Evolutionary conservation across 2,888 invertebrate genomes (phyloP).

Genomic region (Macrophya alboannulata): DNA sequence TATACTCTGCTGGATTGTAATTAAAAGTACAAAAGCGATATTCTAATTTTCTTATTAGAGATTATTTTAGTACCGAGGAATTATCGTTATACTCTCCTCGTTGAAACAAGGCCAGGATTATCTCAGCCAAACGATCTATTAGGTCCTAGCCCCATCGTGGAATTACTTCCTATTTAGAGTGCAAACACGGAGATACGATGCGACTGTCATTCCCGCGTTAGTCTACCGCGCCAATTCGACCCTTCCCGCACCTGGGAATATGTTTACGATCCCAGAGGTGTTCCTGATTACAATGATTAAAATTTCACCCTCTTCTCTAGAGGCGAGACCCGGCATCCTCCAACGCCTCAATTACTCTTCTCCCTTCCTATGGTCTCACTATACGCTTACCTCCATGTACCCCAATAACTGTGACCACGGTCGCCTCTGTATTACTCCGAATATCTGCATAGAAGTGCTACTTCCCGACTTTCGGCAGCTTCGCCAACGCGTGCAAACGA

Average conservation of each 20-base stretch:
- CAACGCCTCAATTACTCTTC: slow-evolving; percentile 44
- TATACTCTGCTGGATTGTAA: not conserved
- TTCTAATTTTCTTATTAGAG: slow-evolving; percentile 5
- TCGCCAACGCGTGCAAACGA: slow-evolving; percentile 32
- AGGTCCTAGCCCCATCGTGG: slow-evolving; percentile 8
- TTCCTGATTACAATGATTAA: slow-evolving; percentile 51
- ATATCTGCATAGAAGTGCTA: slow-evolving; percentile 47
- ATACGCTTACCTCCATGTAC: slow-evolving; percentile 25
- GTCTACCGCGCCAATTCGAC: slow-evolving; percentile 46
- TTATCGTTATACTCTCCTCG: not conserved
- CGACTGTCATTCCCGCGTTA: slow-evolving; percentile 52
- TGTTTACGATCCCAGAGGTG: slow-evolving; percentile 45
- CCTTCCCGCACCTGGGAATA: slow-evolving; percentile 53
- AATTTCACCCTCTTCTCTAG: slow-evolving; percentile 49
- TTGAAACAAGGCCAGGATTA: slow-evolving; percentile 30
- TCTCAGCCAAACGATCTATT: slow-evolving; percentile 35
- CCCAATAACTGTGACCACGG: slow-evolving; percentile 51
- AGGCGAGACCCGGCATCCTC: slow-evolving; percentile 23
- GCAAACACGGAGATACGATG: slow-evolving; percentile 49
- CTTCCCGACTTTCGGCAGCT: slow-evolving; percentile 20
- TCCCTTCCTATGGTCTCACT: slow-evolving; percentile 23
- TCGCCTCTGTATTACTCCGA: slow-evolving; percentile 47
- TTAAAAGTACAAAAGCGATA: not conserved
- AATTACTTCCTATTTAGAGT: slow-evolving; percentile 50
- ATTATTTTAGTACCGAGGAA: slow-evolving; percentile 2